phyloP scores from a whole-genome alignment of 2,113 vertebrate species.

The Sakesphorus luctuosus region DNA sequence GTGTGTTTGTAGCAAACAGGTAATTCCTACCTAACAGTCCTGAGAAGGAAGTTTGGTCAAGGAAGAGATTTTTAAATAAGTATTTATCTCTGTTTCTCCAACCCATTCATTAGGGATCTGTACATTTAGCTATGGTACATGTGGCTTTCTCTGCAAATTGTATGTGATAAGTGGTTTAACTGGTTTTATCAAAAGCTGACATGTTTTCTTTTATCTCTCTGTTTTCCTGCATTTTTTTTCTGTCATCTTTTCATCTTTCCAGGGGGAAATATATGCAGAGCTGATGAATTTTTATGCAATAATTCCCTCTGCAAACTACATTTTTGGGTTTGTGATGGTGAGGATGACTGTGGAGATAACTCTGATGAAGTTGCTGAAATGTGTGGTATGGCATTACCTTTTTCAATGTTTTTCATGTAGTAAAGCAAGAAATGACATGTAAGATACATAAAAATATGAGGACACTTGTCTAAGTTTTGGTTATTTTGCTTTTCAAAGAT shows the following conservation, averaged over 20 bases:
- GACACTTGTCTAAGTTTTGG: not conserved
- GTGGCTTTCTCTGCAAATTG: not conserved
- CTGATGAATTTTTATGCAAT: conserved; percentile 96
- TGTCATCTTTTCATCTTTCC: not conserved
- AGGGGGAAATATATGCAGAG: conserved; percentile 89
- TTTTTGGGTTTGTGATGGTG: conserved; percentile 96
- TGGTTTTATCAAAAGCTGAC: not conserved
- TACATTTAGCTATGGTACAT: not conserved
- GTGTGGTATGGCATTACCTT: conserved; percentile 83
- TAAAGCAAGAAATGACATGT: not conserved
- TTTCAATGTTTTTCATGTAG: not conserved
- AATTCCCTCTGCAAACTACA: conserved; percentile 96
- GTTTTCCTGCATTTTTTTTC: not conserved
- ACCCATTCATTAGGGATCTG: not conserved
- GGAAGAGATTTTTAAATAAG: not conserved
- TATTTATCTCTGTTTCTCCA: not conserved
- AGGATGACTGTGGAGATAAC: conserved; percentile 97
- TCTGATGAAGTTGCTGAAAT: conserved; percentile 92
- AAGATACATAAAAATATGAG: not conserved
- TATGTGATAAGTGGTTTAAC: not conserved
- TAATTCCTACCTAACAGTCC: not conserved
- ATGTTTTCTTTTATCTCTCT: not conserved
- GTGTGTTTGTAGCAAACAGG: not conserved
- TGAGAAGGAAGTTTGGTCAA: not conserved
- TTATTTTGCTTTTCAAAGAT: not conserved